Evolutionary conservation across 2,797 vertebrate species (phyloP), one percentile per base, ranked within the genome.

Genomic region (Lagorchestes hirsutus): DNA sequence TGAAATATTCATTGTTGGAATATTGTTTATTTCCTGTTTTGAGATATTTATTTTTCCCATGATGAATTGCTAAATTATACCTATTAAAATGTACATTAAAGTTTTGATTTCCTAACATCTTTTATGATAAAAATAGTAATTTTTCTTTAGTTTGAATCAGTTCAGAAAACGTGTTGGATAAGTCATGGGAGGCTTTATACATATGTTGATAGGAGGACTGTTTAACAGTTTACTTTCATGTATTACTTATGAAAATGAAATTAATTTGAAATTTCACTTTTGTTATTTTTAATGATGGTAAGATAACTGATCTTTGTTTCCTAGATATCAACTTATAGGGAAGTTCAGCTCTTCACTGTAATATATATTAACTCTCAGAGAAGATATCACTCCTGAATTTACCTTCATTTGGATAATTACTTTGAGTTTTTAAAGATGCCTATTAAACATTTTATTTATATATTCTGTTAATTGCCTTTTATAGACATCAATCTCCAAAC

Each of bases 21-120:
- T 93, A n/a, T 97, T 96, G 96, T 96, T 97, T 98, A 95, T 98
- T 98, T 98, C 97, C 97, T 98, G 94, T 96, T 98, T 98, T 96
- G 92, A 97, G 34, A 52, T 56, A 54, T 62, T 92, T 93, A 50
- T 93, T 95, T 96, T 93, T 96, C 97, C 95, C 94, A 92, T 92
- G 18, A 97, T 96, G 90, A 28, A 87, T 96, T 67, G 34, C 59
- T 97, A 93, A 96, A 82, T 97, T 18, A 11, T 34, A 46, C 54
- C 92, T 96, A 46, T 93, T 95, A 40, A 82, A 14, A 59, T 13
- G 27, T 56, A 12, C 1, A 40, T 87, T 95, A 90, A 95, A 74
- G 1, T 24, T 95, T 54, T 16, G 29, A 34, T 91, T 95, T 96
- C 0, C 59, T 74, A 50, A 67, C 16, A 28, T 46, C 46, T 46